Percentiles rank a stretch among this genome's conserved stretches.
Evolutionary conservation across 2,797 vertebrate genomes (phyloP).

Genomic region (Manis crassicaudata): DNA sequence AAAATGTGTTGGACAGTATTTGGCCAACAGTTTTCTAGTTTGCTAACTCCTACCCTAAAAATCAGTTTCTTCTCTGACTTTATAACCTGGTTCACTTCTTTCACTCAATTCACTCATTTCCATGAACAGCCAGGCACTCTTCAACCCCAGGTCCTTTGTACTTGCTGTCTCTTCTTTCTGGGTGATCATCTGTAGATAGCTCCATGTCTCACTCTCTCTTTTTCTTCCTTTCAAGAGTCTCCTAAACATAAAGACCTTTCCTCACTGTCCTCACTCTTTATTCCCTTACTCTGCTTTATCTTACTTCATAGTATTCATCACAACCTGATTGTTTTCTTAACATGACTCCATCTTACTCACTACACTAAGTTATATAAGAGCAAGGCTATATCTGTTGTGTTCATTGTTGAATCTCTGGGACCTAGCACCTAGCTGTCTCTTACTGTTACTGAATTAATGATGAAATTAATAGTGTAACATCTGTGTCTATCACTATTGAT

Average conservation of each 20-base stretch:
- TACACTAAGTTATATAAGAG: not conserved
- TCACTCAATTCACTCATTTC: not conserved
- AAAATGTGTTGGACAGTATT: not conserved
- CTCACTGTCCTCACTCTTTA: accelerated
- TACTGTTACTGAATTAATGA: not conserved
- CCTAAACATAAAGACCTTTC: not conserved
- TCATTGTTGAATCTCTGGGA: not conserved
- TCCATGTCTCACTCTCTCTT: accelerated
- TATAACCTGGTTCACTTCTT: not conserved
- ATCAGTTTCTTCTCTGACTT: not conserved
- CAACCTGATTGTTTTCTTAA: not conserved
- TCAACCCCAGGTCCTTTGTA: not conserved
- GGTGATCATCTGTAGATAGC: not conserved
- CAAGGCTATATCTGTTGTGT: not conserved
- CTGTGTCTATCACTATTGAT: not conserved
- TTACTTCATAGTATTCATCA: not conserved
- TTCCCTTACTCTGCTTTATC: not conserved
- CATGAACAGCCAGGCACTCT: not conserved
- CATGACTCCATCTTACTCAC: not conserved
- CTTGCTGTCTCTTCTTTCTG: not conserved
- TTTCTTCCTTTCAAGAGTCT: not conserved
- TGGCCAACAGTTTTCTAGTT: not conserved
- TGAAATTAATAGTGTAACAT: not conserved
- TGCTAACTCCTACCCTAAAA: not conserved
- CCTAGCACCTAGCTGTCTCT: not conserved